phyloP scores from a whole-genome alignment of 2,888 invertebrate genomes.

The Linnaemya vulpina region DNA sequence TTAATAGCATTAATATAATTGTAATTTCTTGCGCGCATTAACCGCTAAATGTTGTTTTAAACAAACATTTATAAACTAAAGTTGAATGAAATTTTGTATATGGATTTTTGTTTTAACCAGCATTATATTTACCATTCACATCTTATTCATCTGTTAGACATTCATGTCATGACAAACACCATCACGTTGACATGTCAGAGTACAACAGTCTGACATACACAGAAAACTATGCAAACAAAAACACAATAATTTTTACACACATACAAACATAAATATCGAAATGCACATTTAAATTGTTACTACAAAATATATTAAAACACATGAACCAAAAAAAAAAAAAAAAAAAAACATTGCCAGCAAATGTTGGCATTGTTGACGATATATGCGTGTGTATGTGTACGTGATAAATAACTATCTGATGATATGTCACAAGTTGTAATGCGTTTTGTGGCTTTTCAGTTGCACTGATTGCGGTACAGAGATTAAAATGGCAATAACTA shows the following conservation, averaged over 20 bases:
- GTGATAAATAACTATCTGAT: conserved; percentile 72
- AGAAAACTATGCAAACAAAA: neutral
- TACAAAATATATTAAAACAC: conserved; percentile 8
- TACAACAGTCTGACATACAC: conserved; percentile 41
- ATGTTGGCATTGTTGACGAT: conserved; percentile 56
- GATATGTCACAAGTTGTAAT: conserved; percentile 72
- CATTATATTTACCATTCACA: conserved; percentile 54
- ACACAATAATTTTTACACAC: neutral
- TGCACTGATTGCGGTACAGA: conserved; percentile 68
- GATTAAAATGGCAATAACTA: conserved; percentile 63
- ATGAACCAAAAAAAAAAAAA: neutral
- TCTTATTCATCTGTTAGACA: conserved; percentile 62
- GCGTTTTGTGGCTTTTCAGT: conserved; percentile 71
- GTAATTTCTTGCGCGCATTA: conserved; percentile 23
- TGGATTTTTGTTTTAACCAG: conserved; percentile 17
- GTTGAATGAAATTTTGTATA: conserved; percentile 46
- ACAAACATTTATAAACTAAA: conserved; percentile 63
- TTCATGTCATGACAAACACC: conserved; percentile 67
- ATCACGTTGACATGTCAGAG: conserved; percentile 67
- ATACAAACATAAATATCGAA: neutral
- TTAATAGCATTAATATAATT: conserved; percentile 31
- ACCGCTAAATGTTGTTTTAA: conserved; percentile 59
- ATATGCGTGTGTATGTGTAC: neutral
- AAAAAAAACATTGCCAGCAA: conserved; percentile 37
- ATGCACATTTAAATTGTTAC: conserved; percentile 42